Conservation (phyloP, 2,797 vertebrate genomes). For the Brachymystax lenok region DNA sequence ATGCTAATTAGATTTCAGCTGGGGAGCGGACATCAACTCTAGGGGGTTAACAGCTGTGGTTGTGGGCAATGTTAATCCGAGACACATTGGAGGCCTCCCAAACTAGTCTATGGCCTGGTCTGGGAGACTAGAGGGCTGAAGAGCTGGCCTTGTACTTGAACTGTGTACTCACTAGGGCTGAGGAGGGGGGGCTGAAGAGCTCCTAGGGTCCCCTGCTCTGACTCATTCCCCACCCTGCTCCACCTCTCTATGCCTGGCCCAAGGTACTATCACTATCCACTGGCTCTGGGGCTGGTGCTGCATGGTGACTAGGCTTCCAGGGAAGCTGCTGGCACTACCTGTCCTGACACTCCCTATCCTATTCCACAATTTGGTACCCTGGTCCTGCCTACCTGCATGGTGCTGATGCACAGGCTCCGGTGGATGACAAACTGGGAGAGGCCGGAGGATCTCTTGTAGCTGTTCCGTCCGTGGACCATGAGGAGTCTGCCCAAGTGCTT, state of each 20-base stretch:
- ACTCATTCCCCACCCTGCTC: conserved; percentile 56
- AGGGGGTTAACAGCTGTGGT: conserved; percentile 39
- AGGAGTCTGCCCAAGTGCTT: conserved; percentile 93
- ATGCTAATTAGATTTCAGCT: no score
- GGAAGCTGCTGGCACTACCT: no score
- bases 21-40: no score
- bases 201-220: conserved; percentile 39
- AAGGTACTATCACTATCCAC: no score
- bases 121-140: conserved; percentile 41
- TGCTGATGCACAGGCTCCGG: conserved; percentile 95
- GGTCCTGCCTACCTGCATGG: conserved; percentile 88
- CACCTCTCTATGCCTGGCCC: background rate
- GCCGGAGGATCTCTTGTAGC: conserved; percentile 95
- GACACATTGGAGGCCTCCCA: conserved; percentile 30
- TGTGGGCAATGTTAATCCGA: conserved; percentile 52
- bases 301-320: no score
- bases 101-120: conserved; percentile 31
- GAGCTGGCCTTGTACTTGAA: conserved; percentile 17
- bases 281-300: no score
- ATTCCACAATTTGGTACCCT: background rate
- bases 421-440: conserved; percentile 99
- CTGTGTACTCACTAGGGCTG: background rate
- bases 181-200: conserved; percentile 27
- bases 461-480: conserved; percentile 98
- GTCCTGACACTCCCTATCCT: no score